These are phyloP conservation scores for Hypocryptadius cinnamomeus DNA, from an alignment of 2,113 vertebrate genomes.

Conservation along the genomic window DNA sequence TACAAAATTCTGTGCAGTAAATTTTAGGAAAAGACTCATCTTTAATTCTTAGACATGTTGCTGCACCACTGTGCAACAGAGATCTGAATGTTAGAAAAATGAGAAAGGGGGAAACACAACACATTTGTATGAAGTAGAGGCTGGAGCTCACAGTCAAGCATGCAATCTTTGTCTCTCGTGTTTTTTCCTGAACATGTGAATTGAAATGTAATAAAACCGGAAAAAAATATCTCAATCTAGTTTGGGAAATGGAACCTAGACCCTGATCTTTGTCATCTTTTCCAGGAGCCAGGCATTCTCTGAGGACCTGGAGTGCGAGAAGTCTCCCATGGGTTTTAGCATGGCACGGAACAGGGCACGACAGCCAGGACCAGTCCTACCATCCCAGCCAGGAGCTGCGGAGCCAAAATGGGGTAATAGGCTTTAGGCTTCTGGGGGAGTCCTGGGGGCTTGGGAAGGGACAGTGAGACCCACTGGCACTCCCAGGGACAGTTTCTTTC, in stretches of 20 bases:
- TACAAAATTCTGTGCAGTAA: background rate
- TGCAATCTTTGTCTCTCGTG: background rate
- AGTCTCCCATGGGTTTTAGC: background rate
- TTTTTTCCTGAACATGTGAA: background rate
- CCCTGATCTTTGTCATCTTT: background rate
- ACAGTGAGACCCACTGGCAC: background rate
- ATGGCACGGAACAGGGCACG: background rate
- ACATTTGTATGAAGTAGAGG: background rate
- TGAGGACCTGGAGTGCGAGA: background rate
- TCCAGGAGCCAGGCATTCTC: background rate
- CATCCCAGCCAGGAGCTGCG: background rate
- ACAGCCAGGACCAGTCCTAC: background rate
- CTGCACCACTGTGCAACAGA: background rate
- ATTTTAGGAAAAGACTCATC: background rate
- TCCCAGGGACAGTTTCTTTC: background rate
- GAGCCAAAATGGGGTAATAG: background rate
- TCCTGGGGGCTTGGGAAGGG: background rate
- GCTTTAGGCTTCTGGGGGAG: background rate
- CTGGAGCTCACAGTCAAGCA: background rate
- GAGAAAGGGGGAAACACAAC: background rate
- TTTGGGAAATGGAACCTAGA: background rate
- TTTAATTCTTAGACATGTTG: background rate
- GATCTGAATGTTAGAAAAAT: background rate
- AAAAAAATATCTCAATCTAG: background rate
- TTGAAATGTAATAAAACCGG: background rate